A percentile compares a stretch with the other conserved stretches of the same genome.
Conservation (phyloP, 2,888 invertebrate genomes). For the Ephialtes manifestator region DNA sequence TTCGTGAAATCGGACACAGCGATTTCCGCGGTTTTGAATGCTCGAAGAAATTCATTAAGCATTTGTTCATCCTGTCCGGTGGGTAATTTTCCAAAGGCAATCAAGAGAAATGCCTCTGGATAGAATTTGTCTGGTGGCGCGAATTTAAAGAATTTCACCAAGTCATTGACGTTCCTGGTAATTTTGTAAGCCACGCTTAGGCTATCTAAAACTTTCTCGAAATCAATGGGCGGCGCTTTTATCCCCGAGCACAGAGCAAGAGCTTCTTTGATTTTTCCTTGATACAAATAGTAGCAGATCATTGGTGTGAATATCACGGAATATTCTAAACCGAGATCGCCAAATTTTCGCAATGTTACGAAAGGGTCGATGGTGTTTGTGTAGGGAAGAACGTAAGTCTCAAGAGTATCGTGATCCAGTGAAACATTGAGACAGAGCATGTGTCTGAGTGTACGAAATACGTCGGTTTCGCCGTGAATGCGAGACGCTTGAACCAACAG, state of each 20-base stretch:
- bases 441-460: constrained; percentile 87
- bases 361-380: constrained; percentile 87
- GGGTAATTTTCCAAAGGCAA: constrained; percentile 86
- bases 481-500: constrained; percentile 87
- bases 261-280: constrained; percentile 84
- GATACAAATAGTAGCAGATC: constrained; percentile 86
- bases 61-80: constrained; percentile 81
- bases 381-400: constrained; percentile 87
- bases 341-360: constrained; percentile 87
- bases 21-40: constrained; percentile 72
- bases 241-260: constrained; percentile 55
- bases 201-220: constrained; percentile 86
- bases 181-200: constrained; percentile 86
- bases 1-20: constrained; percentile 66
- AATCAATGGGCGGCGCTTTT: constrained; percentile 87
- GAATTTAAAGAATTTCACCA: constrained; percentile 87
- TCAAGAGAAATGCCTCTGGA: constrained; percentile 87
- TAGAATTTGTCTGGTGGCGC: constrained; percentile 87
- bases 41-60: constrained; percentile 69
- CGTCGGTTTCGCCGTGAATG: constrained; percentile 87
- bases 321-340: constrained; percentile 85
- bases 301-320: constrained; percentile 86
- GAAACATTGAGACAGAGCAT: constrained; percentile 87
- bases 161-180: constrained; percentile 86
- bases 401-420: constrained; percentile 88